phyloP scores from a whole-genome alignment of 2,888 invertebrate genomes.

The Notocelia uddmanniana region DNA sequence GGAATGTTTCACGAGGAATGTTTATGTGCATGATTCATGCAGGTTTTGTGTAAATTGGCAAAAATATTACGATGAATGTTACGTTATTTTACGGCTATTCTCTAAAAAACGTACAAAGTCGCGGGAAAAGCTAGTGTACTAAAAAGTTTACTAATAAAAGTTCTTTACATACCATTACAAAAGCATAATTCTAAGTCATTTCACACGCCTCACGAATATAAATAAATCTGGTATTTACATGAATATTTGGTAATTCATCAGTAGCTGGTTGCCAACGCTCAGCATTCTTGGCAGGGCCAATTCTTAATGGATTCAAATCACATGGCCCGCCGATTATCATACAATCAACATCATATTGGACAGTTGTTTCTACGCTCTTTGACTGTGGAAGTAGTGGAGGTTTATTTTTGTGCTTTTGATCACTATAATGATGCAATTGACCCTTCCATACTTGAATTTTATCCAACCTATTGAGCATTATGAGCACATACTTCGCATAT shows the following conservation, averaged over 20 bases:
- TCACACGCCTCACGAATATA: conserved; percentile 23
- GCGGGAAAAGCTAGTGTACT: too few species aligned
- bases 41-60: too few species aligned
- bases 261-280: conserved; percentile 21
- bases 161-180: background rate
- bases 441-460: background rate
- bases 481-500: too few species aligned
- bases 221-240: conserved; percentile 17
- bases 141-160: too few species aligned
- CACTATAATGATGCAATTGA: background rate
- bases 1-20: too few species aligned
- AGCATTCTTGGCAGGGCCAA: conserved; percentile 31
- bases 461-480: background rate
- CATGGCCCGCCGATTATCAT: conserved; percentile 64
- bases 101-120: too few species aligned
- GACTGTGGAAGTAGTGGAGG: conserved; percentile 19
- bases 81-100: too few species aligned
- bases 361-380: conserved; percentile 31
- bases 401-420: conserved; percentile 13
- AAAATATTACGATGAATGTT: too few species aligned
- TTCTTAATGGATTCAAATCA: conserved; percentile 63
- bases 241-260: conserved; percentile 28
- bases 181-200: conserved; percentile 1
- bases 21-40: too few species aligned
- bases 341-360: conserved; percentile 51